phyloP scores from a whole-genome alignment of 37 sponge, comb jelly and placozoan species.

The Ianthella basta region DNA sequence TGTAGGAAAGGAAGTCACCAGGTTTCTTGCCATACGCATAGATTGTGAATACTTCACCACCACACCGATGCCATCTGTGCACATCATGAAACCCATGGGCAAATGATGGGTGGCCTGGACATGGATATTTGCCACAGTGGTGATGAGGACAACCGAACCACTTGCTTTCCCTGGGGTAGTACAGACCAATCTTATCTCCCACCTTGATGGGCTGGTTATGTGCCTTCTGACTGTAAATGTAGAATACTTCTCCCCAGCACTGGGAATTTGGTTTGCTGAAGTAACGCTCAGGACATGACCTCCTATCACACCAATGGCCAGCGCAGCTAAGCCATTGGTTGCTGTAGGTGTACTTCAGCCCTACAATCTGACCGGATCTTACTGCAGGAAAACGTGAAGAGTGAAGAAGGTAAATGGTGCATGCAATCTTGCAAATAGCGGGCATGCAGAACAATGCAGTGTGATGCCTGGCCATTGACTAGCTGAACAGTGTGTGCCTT shows the following conservation, averaged over 20 bases:
- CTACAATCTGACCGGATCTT: neutral
- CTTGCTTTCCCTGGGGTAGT: neutral
- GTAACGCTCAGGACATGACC: neutral
- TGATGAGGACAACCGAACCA: conserved; percentile 5
- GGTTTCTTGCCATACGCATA: neutral
- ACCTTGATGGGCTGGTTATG: neutral
- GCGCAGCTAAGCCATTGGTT: neutral
- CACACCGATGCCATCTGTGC: neutral
- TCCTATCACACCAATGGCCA: neutral
- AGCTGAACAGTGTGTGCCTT: too few species aligned
- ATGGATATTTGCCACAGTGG: neutral
- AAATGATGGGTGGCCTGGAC: neutral
- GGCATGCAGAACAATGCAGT: too few species aligned
- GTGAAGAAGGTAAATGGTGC: neutral
- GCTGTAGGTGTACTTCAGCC: neutral
- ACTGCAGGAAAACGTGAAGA: neutral
- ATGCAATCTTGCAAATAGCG: too few species aligned
- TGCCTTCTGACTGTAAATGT: neutral
- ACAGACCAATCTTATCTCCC: conserved; percentile 12
- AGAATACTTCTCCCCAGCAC: neutral
- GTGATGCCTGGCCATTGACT: too few species aligned
- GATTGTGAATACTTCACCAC: conserved; percentile 1
- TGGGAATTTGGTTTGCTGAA: neutral
- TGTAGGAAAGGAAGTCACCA: neutral
- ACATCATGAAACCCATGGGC: neutral